Evolutionary conservation across 2,113 vertebrate genomes (phyloP), one percentile per base, ranked within the genome.

Genomic region (Neolamprologus hecqui): DNA sequence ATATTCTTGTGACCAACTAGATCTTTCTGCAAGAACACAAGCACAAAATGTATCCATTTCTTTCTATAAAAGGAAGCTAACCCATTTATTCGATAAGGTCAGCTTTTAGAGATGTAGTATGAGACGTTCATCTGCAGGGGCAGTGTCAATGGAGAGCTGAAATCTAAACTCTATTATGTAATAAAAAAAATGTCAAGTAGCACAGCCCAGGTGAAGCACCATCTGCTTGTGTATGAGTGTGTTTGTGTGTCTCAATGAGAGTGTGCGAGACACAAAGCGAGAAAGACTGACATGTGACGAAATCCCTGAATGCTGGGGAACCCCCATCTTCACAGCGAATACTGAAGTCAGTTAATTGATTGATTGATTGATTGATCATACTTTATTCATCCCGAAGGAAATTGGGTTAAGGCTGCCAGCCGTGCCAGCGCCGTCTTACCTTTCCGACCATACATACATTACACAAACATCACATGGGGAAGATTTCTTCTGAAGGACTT

Each of bases 1-100:
- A 99, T 99, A 93, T 99, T 99, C 97, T 98, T 99, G 95, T 99
- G 98, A 55, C 99, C 98, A 1, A 97, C 97, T 0, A 99, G 97
- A 90, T 99, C 99, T 94, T 98, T 95, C 99, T 99, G 96, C 83
- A 94, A 83, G 19, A 65, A 42, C 73, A 86, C 42, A 83, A 9
- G 84, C 40, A 82, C 19, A 51, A 82, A 28, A 45, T 55, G 26
- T 63, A 53, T 17, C 3, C 7, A 23, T 11, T 28, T 84, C 54
- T 17, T 40, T 12, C 57, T 12, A 26, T 23, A 54, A 80, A 60
- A 10, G 7, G 7, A 47, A 31, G 26, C 13, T 47, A 47, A 60
- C 13, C n/a, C 21, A 49, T 83, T 75, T 10, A 26, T 37, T 73
- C 2, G 13, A 58, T 53, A n/a, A 33, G 68, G 58, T 84, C 40